Base-by-base conservation (phyloP, 2,888 invertebrate species). In the Dusona sp. region DNA sequence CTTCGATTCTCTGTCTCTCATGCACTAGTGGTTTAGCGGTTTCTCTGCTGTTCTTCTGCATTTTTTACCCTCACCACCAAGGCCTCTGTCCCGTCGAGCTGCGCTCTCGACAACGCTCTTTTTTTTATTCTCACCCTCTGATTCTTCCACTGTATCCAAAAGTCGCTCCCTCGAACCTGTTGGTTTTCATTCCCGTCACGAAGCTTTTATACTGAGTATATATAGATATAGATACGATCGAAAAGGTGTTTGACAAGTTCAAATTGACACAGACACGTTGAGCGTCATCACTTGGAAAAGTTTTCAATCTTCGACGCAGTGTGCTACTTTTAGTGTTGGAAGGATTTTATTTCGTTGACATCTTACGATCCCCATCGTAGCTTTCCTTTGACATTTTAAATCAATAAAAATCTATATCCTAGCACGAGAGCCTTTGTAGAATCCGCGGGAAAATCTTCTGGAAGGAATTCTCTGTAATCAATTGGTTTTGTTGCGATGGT, bases 181-280 rank as follows among this genome's bases (percentile, higher is more conserved):
- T 83, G 83, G 83, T 73, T 81, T 72, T 73, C 51, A 73, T 84
- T 82, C 85, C 54, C 22, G 70, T 85, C 75, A 79, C 79, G 83
- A 70, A 75, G 70, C 83, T 79, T 79, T 83, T 75, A 68, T 79
- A 25, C 22, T 33, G 25, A 25, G n/a, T 67, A 48, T 16, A 45
- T 19, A 77, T 22, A 72, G 19, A 25, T 22, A 19, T 25, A 65
- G 11, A 54, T 19, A 36, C 22, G 64, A 65, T 73, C 42, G 51
- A 80, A 54, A 65, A 73, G 77, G 48, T 80, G 36, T 86, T 80
- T 25, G 79, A 85, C 73, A 82, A 80, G 80, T 42, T 70, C 19
- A 29, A 48, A 64, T 79, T 81, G 74, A 74, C 42, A 11, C 3
- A 54, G 65, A 67, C 74, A 45, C 67, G 57, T 38, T 36, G 67